Conservation (phyloP, 2,888 invertebrate genomes). For the Oxycera nigricornis region DNA sequence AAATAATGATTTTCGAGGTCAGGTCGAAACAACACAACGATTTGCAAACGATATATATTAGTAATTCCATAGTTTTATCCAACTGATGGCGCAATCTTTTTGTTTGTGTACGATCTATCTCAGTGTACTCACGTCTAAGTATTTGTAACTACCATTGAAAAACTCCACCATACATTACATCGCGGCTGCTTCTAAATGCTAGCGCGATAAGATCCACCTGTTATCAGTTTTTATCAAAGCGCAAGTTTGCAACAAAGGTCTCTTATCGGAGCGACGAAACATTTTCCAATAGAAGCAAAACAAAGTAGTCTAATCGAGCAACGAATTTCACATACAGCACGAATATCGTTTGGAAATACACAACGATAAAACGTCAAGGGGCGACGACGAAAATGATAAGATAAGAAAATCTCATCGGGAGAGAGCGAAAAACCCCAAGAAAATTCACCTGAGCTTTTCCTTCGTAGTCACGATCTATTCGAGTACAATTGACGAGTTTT, state of each 20-base stretch:
- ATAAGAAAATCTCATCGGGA: constrained; percentile 15
- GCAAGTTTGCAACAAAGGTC: not conserved
- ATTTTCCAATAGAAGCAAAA: not conserved
- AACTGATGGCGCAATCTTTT: too few species aligned
- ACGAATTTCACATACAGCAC: not conserved
- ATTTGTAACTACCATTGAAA: too few species aligned
- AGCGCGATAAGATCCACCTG: too few species aligned
- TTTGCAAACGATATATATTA: too few species aligned
- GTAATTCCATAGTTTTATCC: too few species aligned
- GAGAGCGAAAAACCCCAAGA: not conserved
- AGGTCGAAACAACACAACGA: too few species aligned
- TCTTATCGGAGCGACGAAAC: not conserved
- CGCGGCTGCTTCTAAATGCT: too few species aligned
- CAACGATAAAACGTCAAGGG: constrained; percentile 4
- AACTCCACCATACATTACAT: too few species aligned
- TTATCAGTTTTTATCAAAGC: not conserved
- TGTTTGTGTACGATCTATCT: too few species aligned
- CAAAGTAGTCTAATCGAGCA: constrained; percentile 1
- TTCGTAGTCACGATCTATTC: not conserved
- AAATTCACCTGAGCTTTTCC: constrained; percentile 10
- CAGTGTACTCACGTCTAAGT: too few species aligned
- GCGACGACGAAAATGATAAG: constrained; percentile 5
- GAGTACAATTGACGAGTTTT: not conserved
- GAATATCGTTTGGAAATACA: not conserved
- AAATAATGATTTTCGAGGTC: too few species aligned